Conservation (phyloP, 2,888 invertebrate genomes). For the Clanis bilineata region DNA sequence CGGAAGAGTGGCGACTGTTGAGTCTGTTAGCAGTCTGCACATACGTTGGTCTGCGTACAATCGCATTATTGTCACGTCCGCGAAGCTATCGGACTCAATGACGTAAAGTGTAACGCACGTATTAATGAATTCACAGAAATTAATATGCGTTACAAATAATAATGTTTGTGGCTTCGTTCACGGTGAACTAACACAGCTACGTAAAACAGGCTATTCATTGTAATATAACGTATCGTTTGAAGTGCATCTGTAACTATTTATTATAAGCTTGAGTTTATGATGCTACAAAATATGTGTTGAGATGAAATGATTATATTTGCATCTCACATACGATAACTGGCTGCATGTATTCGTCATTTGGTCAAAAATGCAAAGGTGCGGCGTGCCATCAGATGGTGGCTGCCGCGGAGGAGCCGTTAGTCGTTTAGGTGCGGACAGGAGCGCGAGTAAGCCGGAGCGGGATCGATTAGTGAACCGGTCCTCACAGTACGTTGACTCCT, state of each 20-base stretch:
- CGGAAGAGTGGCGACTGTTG: background rate
- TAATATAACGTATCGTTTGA: background rate
- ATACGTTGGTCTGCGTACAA: slow-evolving; percentile 43
- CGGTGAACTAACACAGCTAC: background rate
- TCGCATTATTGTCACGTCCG: slow-evolving; percentile 61
- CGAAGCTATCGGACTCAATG: slow-evolving; percentile 45
- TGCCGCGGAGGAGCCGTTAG: slow-evolving; percentile 72
- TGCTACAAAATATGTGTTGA: too few species aligned
- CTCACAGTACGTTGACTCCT: slow-evolving; percentile 74
- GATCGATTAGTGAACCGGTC: slow-evolving; percentile 81
- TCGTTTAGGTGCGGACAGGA: slow-evolving; percentile 75
- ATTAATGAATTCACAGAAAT: slow-evolving; percentile 21
- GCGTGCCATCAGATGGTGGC: slow-evolving; percentile 46
- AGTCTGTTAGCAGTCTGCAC: background rate
- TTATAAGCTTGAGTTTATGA: too few species aligned
- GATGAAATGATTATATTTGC: background rate
- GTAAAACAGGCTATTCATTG: too few species aligned
- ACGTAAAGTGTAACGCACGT: slow-evolving; percentile 3
- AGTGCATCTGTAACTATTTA: background rate
- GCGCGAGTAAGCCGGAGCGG: slow-evolving; percentile 65
- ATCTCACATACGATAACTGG: background rate
- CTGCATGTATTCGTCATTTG: background rate
- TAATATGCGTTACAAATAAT: slow-evolving; percentile 16
- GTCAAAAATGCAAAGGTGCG: slow-evolving; percentile 4
- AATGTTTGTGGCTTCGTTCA: background rate